Conservation (phyloP, 2,797 vertebrate species). For the Micromesistius poutassou region DNA sequence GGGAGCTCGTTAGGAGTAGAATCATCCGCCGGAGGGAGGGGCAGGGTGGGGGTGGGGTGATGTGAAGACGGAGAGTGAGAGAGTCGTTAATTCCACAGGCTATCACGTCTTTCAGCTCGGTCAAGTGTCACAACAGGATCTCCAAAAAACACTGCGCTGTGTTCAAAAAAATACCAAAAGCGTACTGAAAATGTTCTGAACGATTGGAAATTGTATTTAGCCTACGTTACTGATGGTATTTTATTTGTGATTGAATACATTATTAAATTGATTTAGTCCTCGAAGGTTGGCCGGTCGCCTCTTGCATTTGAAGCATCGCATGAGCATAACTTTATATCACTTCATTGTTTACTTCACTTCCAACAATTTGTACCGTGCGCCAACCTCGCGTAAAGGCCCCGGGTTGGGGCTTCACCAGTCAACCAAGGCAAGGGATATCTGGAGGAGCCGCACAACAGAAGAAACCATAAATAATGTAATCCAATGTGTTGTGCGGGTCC, state of each 20-base stretch:
- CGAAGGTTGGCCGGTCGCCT: too few species aligned
- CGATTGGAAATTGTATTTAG: too few species aligned
- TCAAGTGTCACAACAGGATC: neutral
- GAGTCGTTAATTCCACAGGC: slow-evolving; percentile 60
- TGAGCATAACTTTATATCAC: too few species aligned
- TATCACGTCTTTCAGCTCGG: slow-evolving; percentile 36
- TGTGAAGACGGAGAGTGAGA: slow-evolving; percentile 6
- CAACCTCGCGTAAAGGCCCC: neutral
- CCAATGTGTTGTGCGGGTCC: slow-evolving; percentile 34
- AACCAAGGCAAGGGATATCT: slow-evolving; percentile 2
- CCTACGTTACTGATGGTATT: neutral
- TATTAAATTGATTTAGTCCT: too few species aligned
- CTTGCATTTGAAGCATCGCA: neutral
- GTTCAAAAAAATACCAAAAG: neutral
- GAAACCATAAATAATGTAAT: slow-evolving; percentile 34
- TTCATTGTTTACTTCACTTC: neutral
- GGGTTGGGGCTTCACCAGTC: neutral
- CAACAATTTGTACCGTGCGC: neutral
- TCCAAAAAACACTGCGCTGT: neutral
- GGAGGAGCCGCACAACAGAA: slow-evolving; percentile 5
- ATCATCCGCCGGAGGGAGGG: slow-evolving; percentile 31
- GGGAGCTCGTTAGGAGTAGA: slow-evolving; percentile 36
- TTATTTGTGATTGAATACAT: too few species aligned
- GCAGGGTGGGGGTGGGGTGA: neutral
- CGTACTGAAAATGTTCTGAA: neutral